Conservation (phyloP, 2,797 vertebrate genomes). For the Uromys caudimaculatus region DNA sequence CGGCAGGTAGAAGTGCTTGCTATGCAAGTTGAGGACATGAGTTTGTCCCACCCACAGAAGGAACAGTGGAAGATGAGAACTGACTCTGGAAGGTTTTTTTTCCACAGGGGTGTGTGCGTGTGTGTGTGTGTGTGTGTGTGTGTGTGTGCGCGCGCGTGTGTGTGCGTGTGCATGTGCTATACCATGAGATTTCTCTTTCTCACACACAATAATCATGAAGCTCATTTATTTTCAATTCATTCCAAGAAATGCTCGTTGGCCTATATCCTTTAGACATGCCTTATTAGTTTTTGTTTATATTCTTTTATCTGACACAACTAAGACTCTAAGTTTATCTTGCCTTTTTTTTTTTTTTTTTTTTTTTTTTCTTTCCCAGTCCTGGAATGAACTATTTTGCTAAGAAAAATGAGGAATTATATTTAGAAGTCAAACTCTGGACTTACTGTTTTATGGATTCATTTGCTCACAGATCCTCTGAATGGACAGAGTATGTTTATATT, state of each 20-base stretch:
- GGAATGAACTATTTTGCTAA: slow-evolving; percentile 41
- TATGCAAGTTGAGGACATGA: neutral
- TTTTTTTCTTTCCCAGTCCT: neutral
- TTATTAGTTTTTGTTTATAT: slow-evolving; percentile 1
- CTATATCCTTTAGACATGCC: neutral
- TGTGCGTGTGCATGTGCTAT: too few species aligned
- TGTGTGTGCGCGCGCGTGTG: neutral
- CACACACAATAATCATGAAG: neutral
- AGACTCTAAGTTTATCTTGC: neutral
- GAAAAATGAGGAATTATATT: neutral
- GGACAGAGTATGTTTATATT: neutral
- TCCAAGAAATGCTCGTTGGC: neutral
- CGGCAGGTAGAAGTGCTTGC: neutral
- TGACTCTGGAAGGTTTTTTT: neutral
- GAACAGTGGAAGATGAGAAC: neutral
- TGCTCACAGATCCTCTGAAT: neutral
- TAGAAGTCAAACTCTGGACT: slow-evolving; percentile 26
- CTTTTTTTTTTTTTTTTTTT: neutral
- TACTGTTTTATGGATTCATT: neutral
- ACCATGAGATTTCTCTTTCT: neutral
- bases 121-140: neutral
- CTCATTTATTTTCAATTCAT: neutral
- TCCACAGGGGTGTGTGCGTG: too few species aligned
- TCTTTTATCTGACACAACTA: slow-evolving; percentile 5
- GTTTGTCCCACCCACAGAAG: neutral